Evolutionary conservation across 2,797 vertebrate genomes (phyloP).

Genomic region (Sitta carolinensis): DNA sequence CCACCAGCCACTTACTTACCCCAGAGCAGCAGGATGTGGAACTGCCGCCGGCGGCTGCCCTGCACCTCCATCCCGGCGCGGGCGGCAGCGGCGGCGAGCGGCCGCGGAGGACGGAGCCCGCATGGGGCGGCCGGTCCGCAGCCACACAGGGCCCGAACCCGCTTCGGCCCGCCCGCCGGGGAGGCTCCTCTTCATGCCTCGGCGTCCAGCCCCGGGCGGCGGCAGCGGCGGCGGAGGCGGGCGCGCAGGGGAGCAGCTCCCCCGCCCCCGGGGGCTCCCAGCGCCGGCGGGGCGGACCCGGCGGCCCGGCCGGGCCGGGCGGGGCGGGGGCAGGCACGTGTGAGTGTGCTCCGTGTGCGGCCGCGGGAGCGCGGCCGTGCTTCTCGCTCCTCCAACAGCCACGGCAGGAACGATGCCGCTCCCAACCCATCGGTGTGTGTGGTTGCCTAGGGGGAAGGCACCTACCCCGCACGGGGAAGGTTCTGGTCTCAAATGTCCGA

Average conservation of each 20-base stretch:
- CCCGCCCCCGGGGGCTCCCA: neutral
- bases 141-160: neutral
- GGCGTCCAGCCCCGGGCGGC: neutral
- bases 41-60: neutral
- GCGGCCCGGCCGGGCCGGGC: neutral
- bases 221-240: neutral
- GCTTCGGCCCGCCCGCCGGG: neutral
- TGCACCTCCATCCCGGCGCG: neutral
- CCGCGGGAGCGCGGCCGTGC: accelerated
- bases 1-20: constrained; percentile 24
- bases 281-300: neutral
- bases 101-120: neutral
- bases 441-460: neutral
- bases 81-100: neutral
- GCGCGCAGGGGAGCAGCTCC: neutral
- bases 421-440: accelerated
- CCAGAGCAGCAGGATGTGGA: constrained; percentile 32
- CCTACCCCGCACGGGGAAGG: no score
- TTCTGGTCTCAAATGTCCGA: neutral
- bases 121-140: neutral
- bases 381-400: no score
- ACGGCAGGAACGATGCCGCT: accelerated
- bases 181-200: neutral
- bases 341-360: neutral
- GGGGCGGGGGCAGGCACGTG: neutral